A percentile compares a stretch with the other conserved stretches of the same genome.
phyloP scores from a whole-genome alignment of 2,888 invertebrate species.

The Carpatolechia fugitivella region DNA sequence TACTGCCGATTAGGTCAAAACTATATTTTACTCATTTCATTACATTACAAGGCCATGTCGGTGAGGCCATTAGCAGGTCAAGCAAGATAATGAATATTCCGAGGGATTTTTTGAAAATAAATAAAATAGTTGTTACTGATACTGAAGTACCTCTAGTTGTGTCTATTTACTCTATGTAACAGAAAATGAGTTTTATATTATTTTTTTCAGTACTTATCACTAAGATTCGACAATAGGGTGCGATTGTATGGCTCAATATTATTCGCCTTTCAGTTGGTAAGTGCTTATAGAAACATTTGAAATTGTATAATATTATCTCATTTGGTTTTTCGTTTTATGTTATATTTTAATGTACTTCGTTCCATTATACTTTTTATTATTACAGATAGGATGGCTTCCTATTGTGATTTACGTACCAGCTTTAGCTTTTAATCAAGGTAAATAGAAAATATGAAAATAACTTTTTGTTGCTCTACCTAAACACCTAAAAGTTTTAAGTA shows the following conservation, averaged over 20 bases:
- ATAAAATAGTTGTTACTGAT: too few species aligned
- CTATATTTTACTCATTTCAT: too few species aligned
- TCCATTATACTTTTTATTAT: conserved; percentile 20
- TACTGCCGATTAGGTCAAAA: too few species aligned
- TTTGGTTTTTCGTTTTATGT: background rate
- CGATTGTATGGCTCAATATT: conserved; percentile 84
- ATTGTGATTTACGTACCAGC: conserved; percentile 89
- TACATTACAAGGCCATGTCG: too few species aligned
- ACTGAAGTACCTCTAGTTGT: too few species aligned
- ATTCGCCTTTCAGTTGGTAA: conserved; percentile 84
- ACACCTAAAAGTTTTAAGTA: too few species aligned
- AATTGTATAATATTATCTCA: too few species aligned
- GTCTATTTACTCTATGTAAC: too few species aligned
- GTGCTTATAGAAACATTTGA: conserved; percentile 29
- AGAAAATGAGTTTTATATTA: background rate
- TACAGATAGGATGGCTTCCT: conserved; percentile 87
- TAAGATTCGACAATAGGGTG: conserved; percentile 84
- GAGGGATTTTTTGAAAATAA: too few species aligned
- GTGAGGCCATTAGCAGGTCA: too few species aligned
- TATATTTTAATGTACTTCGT: background rate
- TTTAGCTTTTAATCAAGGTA: conserved; percentile 89
- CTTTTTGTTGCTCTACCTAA: too few species aligned
- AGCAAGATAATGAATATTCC: too few species aligned
- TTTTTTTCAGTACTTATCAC: conserved; percentile 83
- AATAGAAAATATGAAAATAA: conserved; percentile 10